Conservation (phyloP, 2,888 invertebrate genomes). For the Sarcophaga rosellei region DNA sequence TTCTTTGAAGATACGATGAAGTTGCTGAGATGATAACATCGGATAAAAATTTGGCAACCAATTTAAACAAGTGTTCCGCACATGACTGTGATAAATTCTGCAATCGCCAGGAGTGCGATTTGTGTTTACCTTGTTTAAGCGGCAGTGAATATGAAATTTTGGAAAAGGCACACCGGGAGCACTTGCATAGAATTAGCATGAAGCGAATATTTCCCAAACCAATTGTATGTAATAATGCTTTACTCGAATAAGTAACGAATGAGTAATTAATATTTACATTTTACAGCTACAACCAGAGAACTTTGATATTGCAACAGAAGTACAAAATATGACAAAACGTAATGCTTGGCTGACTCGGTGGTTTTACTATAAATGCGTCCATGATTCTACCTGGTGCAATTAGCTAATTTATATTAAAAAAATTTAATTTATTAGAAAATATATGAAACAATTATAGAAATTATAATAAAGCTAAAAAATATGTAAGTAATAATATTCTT, state of each 20-base stretch:
- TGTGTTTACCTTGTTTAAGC: conserved; percentile 90
- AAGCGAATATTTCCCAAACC: conserved; percentile 90
- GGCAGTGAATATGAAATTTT: conserved; percentile 84
- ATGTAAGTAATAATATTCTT: too few species aligned
- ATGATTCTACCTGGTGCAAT: conserved; percentile 90
- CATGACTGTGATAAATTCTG: conserved; percentile 85
- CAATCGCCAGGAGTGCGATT: conserved; percentile 85
- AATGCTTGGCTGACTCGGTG: conserved; percentile 91
- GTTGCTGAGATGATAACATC: conserved; percentile 87
- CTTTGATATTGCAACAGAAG: conserved; percentile 78
- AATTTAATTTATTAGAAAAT: too few species aligned
- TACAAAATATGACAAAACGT: conserved; percentile 84
- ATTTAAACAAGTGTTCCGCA: conserved; percentile 85
- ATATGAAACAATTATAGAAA: too few species aligned
- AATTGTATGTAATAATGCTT: conserved; percentile 80
- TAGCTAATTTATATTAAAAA: conserved; percentile 8
- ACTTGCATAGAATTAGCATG: conserved; percentile 89
- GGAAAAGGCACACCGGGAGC: conserved; percentile 89
- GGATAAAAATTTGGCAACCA: conserved; percentile 89
- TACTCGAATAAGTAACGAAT: not conserved
- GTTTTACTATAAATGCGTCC: conserved; percentile 94
- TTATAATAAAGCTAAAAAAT: too few species aligned
- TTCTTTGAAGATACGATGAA: conserved; percentile 80
- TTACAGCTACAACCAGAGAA: conserved; percentile 71
- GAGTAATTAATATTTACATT: not conserved